A percentile compares a stretch with the other conserved stretches of the same genome.
phyloP scores from a whole-genome alignment of 2,888 invertebrate genomes.

The Tetragonula carbonaria region DNA sequence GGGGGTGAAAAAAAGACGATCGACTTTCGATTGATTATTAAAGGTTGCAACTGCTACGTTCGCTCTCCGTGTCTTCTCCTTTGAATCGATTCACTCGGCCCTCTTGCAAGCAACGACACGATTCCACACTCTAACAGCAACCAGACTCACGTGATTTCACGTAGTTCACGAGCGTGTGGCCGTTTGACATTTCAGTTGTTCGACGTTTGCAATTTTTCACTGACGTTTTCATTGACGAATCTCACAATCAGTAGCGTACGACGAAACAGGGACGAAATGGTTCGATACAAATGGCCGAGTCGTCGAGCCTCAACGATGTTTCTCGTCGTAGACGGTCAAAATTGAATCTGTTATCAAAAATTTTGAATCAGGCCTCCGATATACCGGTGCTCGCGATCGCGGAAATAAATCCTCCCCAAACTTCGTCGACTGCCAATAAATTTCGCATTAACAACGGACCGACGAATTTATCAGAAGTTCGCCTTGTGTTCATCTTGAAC shows the following conservation, averaged over 20 bases:
- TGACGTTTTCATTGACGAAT: not conserved
- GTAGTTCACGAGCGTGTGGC: not conserved
- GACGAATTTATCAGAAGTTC: not conserved
- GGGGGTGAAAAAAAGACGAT: slow-evolving; percentile 1
- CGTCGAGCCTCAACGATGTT: slow-evolving; percentile 29
- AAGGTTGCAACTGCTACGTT: slow-evolving; percentile 56
- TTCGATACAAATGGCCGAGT: slow-evolving; percentile 22
- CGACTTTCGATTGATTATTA: slow-evolving; percentile 76
- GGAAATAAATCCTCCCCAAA: not conserved
- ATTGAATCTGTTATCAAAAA: not conserved
- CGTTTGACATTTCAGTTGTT: slow-evolving; percentile 3
- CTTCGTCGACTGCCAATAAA: slow-evolving; percentile 8
- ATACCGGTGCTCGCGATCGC: not conserved
- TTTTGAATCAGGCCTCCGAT: not conserved
- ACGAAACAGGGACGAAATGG: not conserved
- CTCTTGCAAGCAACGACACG: not conserved
- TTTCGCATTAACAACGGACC: not conserved
- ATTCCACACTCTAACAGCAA: not conserved
- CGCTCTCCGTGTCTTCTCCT: slow-evolving; percentile 18
- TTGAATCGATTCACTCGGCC: slow-evolving; percentile 17
- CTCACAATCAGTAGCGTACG: not conserved
- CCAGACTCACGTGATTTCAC: not conserved
- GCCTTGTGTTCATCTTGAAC: not conserved
- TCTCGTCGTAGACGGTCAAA: slow-evolving; percentile 12
- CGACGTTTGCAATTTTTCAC: not conserved